phyloP scores from a whole-genome alignment of 2,888 invertebrate genomes.

The Bellardia pandia region DNA sequence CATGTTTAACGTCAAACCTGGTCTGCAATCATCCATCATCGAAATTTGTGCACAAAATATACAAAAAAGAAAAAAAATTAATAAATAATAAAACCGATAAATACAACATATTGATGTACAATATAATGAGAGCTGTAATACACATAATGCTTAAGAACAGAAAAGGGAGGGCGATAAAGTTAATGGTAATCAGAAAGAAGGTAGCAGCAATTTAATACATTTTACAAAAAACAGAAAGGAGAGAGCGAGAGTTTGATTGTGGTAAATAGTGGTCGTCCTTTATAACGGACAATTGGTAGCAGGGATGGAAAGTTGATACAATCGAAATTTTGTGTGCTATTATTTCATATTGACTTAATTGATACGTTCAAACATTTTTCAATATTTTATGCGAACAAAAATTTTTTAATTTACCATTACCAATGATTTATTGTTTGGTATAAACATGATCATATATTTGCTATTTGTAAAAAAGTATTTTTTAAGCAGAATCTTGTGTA shows the following conservation, averaged over 20 bases:
- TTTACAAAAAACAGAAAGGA: background rate
- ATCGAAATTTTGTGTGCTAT: too few relatives aligned
- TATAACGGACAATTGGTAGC: background rate
- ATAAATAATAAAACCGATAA: conserved; percentile 36
- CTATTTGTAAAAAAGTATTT: too few relatives aligned
- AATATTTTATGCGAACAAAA: too few relatives aligned
- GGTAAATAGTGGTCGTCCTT: conserved; percentile 38
- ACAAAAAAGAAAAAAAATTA: background rate
- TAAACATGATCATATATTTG: too few relatives aligned
- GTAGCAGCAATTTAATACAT: background rate
- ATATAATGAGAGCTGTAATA: conserved; percentile 44
- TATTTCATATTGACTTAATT: too few relatives aligned
- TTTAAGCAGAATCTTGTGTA: too few relatives aligned
- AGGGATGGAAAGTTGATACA: too few relatives aligned
- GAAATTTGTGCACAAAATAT: conserved; percentile 38
- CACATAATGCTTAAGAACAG: conserved; percentile 20
- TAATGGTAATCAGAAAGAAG: background rate
- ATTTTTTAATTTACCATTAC: too few relatives aligned
- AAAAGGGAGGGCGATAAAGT: background rate
- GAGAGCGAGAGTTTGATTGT: background rate
- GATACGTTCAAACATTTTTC: too few relatives aligned
- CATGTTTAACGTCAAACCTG: conserved; percentile 70
- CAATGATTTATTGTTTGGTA: too few relatives aligned
- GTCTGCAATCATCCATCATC: conserved; percentile 67
- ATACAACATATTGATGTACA: conserved; percentile 69